Evolutionary conservation across 2,888 invertebrate species (phyloP).

Genomic region (Halictus ligatus): DNA sequence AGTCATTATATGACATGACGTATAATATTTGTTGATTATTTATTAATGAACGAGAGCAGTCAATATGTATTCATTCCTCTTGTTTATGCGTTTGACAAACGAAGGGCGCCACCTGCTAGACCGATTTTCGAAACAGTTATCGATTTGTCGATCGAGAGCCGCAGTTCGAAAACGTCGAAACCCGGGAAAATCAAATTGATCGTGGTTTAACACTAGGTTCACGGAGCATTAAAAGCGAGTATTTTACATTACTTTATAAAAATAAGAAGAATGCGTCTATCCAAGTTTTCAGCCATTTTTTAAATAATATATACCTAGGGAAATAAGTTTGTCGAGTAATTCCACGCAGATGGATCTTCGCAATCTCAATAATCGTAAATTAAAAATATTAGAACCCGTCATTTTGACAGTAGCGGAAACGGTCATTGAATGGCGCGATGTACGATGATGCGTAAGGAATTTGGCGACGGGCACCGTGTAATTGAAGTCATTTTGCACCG

Average conservation of each 20-base stretch:
- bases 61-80: not conserved
- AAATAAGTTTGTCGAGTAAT: too few relatives aligned
- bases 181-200: not conserved
- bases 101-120: not conserved
- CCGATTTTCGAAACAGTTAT: not conserved
- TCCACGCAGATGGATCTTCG: too few relatives aligned
- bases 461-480: not conserved
- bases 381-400: too few relatives aligned
- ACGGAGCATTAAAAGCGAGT: too few relatives aligned
- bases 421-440: not conserved
- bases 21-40: not conserved
- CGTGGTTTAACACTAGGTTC: too few relatives aligned
- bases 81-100: not conserved
- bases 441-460: conserved; percentile 12
- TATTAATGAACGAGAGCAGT: not conserved
- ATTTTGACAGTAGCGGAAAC: too few relatives aligned
- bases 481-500: conserved; percentile 12
- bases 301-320: too few relatives aligned
- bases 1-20: too few relatives aligned
- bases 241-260: too few relatives aligned
- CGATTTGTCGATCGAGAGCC: not conserved
- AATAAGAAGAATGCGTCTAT: too few relatives aligned
- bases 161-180: not conserved
- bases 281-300: too few relatives aligned
- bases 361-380: too few relatives aligned